phyloP scores from a whole-genome alignment of 2,888 invertebrate species.

The Metalampra italica region DNA sequence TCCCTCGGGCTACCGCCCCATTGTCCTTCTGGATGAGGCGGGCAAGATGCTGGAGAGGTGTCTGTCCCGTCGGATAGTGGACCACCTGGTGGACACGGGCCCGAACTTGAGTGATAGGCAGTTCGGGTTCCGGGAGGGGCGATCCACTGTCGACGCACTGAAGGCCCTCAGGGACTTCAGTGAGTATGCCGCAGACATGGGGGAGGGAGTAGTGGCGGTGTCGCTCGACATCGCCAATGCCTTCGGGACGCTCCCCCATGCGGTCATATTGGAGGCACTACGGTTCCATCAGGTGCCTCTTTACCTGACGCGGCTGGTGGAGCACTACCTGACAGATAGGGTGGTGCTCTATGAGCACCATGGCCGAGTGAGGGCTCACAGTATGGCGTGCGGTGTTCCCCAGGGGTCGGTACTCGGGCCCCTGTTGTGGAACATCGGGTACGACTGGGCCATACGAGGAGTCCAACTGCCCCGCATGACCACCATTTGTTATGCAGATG shows the following conservation, averaged over 20 bases:
- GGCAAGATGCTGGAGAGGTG: background rate
- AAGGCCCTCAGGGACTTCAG: background rate
- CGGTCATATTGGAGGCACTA: background rate
- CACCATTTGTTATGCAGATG: too few species aligned
- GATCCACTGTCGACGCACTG: background rate
- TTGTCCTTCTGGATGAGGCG: background rate
- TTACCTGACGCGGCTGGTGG: background rate
- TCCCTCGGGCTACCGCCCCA: background rate
- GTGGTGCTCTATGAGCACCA: too few species aligned
- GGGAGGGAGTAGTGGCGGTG: background rate
- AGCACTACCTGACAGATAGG: background rate
- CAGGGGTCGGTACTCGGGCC: conserved; percentile 18
- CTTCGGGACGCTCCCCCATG: background rate
- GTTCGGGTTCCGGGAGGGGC: background rate
- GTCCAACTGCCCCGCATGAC: too few species aligned
- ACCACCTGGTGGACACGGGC: background rate
- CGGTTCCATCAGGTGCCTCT: background rate
- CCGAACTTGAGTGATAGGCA: background rate
- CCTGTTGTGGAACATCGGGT: conserved; percentile 20
- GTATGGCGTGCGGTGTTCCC: conserved; percentile 14
- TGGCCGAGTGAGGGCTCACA: too few species aligned
- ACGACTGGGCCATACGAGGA: background rate
- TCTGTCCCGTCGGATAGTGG: background rate
- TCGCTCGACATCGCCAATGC: background rate
- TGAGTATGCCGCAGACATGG: background rate